These are phyloP conservation scores for Ceratina calcarata DNA, from an alignment of 1,140 invertebrate genomes.

Conservation along the genomic window DNA sequence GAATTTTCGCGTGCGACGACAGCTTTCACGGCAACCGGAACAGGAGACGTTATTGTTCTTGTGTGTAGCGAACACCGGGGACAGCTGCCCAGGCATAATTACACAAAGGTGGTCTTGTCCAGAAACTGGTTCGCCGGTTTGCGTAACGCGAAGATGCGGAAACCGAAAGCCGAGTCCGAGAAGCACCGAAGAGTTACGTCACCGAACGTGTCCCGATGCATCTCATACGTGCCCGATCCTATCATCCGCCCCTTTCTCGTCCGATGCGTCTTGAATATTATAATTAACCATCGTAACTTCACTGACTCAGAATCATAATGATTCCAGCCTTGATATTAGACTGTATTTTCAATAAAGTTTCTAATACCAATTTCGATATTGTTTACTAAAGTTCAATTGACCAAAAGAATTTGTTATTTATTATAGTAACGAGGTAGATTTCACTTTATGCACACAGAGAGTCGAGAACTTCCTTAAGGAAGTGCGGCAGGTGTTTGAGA, in stretches of 20 bases:
- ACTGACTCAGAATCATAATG: neutral
- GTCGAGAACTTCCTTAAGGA: too few species aligned
- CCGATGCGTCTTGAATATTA: slow-evolving; percentile 27
- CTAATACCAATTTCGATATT: too few species aligned
- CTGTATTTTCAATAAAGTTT: too few species aligned
- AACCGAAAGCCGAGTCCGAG: slow-evolving; percentile 34
- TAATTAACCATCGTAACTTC: neutral
- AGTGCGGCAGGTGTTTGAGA: too few species aligned
- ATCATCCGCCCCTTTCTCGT: slow-evolving; percentile 17
- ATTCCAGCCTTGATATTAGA: too few species aligned
- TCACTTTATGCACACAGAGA: too few species aligned
- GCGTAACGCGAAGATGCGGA: slow-evolving; percentile 62
- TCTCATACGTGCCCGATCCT: slow-evolving; percentile 52
- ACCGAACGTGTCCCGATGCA: slow-evolving; percentile 32
- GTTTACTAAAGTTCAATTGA: too few species aligned
- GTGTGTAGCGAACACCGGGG: neutral
- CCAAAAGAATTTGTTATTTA: too few species aligned
- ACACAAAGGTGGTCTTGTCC: slow-evolving; percentile 59
- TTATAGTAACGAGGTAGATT: too few species aligned
- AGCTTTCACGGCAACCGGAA: slow-evolving; percentile 49
- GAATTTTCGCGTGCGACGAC: slow-evolving; percentile 35
- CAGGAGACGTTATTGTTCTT: slow-evolving; percentile 54
- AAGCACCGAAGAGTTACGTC: slow-evolving; percentile 31
- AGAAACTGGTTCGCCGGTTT: slow-evolving; percentile 62
- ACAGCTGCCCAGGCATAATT: slow-evolving; percentile 42